Conservation (phyloP, 2,797 vertebrate genomes). For the Lagodon rhomboides region DNA sequence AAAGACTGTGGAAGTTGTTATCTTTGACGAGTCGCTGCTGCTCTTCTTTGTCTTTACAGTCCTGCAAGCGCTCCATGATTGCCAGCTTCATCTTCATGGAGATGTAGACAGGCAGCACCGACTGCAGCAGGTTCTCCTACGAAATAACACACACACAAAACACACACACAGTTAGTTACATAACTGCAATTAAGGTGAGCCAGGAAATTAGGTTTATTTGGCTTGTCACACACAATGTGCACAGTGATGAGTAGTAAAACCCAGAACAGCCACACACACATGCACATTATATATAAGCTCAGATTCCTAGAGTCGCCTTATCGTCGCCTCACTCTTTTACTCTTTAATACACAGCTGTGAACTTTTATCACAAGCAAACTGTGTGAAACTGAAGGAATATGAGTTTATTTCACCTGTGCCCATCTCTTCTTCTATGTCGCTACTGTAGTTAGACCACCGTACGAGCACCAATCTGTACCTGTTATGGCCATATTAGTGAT, state of each 20-base stretch:
- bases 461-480: background rate
- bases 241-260: constrained; percentile 8
- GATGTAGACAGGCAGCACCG: constrained; percentile 96
- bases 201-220: constrained; percentile 33
- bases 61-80: constrained; percentile 95
- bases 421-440: background rate
- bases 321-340: constrained; percentile 15
- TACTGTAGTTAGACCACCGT: background rate
- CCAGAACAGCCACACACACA: constrained; percentile 13
- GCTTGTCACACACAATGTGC: constrained; percentile 11
- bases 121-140: constrained; percentile 97
- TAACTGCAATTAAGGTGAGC: constrained; percentile 36
- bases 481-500: background rate
- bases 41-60: constrained; percentile 91
- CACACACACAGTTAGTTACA: constrained; percentile 35
- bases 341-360: constrained; percentile 15
- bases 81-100: constrained; percentile 99
- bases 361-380: constrained; percentile 3
- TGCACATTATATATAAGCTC: constrained; percentile 14
- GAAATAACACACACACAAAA: constrained; percentile 40
- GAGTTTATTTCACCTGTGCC: background rate
- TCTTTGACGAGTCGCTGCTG: constrained; percentile 91
- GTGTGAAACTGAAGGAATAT: constrained; percentile 1
- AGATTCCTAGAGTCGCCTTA: background rate
- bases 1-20: constrained; percentile 98